phyloP scores from a whole-genome alignment of 2,797 vertebrate species.

The Coendou prehensilis region DNA sequence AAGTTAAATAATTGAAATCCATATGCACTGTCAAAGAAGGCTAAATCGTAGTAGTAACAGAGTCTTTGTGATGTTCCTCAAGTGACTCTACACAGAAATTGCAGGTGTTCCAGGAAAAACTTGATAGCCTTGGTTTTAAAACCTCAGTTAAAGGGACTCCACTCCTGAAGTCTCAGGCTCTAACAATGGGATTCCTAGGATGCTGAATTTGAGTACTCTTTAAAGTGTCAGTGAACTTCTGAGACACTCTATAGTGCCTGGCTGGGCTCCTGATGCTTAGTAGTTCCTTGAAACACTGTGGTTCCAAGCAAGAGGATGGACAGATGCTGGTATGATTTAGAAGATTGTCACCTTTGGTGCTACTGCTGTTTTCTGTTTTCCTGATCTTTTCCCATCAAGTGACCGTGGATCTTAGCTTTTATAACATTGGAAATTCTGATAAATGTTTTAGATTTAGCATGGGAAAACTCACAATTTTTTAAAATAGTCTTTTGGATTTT shows the following conservation, averaged over 20 bases:
- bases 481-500: slow-evolving; percentile 32
- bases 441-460: background rate
- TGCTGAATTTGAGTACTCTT: background rate
- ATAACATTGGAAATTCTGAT: background rate
- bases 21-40: background rate
- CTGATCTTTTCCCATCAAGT: background rate
- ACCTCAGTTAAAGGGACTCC: background rate
- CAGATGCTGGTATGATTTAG: background rate
- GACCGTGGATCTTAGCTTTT: background rate
- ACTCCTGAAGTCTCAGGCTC: background rate
- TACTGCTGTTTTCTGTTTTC: background rate
- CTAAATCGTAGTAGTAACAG: background rate
- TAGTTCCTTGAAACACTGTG: background rate
- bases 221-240: background rate
- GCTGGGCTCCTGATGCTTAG: background rate
- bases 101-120: background rate
- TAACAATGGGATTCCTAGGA: background rate
- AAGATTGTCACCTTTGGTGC: background rate
- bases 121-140: background rate
- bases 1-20: slow-evolving; percentile 24
- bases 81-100: background rate
- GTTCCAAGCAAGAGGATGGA: background rate
- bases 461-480: background rate
- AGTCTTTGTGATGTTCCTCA: background rate
- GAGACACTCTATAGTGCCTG: background rate